These are phyloP conservation scores for Thamnophis elegans DNA, from an alignment of 2,797 vertebrate species.

Conservation along the genomic window DNA sequence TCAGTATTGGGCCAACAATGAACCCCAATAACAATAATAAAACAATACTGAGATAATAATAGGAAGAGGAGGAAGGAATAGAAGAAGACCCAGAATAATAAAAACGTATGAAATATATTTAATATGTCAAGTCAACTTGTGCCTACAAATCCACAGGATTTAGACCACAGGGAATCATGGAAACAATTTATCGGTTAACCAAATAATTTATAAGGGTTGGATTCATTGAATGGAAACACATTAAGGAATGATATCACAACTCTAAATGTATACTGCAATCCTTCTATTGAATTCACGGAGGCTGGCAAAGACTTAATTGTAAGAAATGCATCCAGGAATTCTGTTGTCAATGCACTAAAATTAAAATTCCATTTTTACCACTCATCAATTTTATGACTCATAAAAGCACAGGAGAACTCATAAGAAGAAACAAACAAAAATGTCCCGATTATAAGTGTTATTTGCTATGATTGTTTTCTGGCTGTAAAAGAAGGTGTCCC, in stretches of 20 bases:
- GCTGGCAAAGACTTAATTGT: neutral
- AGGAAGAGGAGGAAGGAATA: neutral
- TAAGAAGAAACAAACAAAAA: neutral
- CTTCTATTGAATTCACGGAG: neutral
- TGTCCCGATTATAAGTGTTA: neutral
- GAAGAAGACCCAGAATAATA: neutral
- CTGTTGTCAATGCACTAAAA: neutral
- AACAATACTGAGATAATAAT: neutral
- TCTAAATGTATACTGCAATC: neutral
- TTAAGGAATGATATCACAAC: slow-evolving; percentile 7
- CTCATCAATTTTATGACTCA: neutral
- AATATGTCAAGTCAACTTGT: neutral
- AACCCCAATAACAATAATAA: neutral
- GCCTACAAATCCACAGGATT: neutral
- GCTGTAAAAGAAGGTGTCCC: neutral
- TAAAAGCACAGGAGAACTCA: neutral
- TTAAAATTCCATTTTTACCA: neutral
- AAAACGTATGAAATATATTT: neutral
- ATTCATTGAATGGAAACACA: slow-evolving; percentile 15
- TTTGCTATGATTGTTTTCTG: neutral
- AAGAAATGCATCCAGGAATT: neutral
- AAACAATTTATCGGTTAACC: slow-evolving; percentile 16
- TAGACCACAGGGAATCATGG: neutral
- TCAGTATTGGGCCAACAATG: neutral
- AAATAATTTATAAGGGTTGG: slow-evolving; percentile 9